Evolutionary conservation across 2,113 vertebrate genomes (phyloP).

Genomic region (Muscicapa adusta): DNA sequence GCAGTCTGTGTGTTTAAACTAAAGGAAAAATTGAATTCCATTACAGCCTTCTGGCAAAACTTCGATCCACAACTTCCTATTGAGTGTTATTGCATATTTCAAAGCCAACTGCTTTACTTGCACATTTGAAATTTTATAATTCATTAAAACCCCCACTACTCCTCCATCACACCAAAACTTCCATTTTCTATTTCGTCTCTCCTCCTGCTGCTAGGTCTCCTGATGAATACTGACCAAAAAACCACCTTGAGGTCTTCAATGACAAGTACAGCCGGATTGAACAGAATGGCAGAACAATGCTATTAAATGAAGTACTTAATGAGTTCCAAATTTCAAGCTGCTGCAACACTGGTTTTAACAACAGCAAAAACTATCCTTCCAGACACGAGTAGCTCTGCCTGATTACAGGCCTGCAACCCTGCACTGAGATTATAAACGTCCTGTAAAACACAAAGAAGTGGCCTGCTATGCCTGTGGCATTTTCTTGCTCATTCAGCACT

Average conservation of each 20-base stretch:
- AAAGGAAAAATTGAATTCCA: not conserved
- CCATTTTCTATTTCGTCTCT: not conserved
- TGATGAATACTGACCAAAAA: not conserved
- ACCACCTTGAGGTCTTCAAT: not conserved
- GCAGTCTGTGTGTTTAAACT: not conserved
- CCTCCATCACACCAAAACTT: not conserved
- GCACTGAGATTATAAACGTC: accelerated
- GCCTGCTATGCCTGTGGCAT: not conserved
- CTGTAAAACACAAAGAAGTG: not conserved
- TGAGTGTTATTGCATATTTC: not conserved
- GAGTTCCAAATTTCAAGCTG: not conserved
- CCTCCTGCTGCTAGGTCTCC: not conserved
- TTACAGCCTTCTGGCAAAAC: not conserved
- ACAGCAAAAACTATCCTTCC: not conserved
- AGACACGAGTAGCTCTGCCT: not conserved
- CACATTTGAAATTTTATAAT: not conserved
- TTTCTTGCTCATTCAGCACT: not conserved
- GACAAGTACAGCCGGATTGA: not conserved
- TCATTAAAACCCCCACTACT: not conserved
- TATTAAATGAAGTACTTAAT: not conserved
- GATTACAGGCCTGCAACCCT: not conserved
- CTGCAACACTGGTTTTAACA: not conserved
- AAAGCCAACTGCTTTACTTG: not conserved
- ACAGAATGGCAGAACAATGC: not conserved
- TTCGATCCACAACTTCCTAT: not conserved